A percentile compares a stretch with the other conserved stretches of the same genome.
phyloP scores from a whole-genome alignment of 2,888 invertebrate species.

The Syrphus vitripennis region DNA sequence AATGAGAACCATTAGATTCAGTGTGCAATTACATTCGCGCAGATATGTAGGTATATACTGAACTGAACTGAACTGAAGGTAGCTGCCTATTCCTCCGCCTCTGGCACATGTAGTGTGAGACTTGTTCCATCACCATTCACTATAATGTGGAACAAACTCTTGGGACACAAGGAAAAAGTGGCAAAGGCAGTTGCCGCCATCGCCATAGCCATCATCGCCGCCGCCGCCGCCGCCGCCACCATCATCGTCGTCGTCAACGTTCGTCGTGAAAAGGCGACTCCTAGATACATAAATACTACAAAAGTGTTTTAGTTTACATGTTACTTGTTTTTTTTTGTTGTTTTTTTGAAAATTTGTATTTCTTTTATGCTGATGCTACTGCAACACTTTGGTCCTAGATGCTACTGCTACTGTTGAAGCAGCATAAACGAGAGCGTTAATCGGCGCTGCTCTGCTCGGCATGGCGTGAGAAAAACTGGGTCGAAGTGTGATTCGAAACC shows the following conservation, averaged over 20 bases:
- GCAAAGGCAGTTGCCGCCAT: constrained; percentile 1
- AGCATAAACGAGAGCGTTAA: constrained; percentile 56
- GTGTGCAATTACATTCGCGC: constrained; percentile 61
- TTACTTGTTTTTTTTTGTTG: constrained; percentile 34
- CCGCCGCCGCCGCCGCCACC: neutral
- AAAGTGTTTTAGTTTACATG: constrained; percentile 66
- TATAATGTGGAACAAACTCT: constrained; percentile 55
- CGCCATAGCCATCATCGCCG: neutral
- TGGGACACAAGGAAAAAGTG: constrained; percentile 49
- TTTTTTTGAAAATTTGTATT: constrained; percentile 26
- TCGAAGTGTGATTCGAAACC: constrained; percentile 66
- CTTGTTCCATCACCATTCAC: neutral
- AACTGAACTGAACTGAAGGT: constrained; percentile 10
- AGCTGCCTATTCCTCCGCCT: neutral
- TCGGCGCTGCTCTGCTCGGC: constrained; percentile 20
- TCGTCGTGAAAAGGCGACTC: constrained; percentile 40
- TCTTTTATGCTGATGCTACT: constrained; percentile 25
- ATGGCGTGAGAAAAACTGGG: constrained; percentile 62
- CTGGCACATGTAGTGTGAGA: neutral
- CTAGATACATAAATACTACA: constrained; percentile 59
- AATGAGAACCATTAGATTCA: constrained; percentile 64
- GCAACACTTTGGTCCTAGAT: constrained; percentile 10
- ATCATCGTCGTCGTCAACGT: neutral
- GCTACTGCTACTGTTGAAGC: constrained; percentile 7
- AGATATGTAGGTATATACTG: neutral